Conservation (phyloP, 2,797 vertebrate genomes). For the Amblyraja radiata region DNA sequence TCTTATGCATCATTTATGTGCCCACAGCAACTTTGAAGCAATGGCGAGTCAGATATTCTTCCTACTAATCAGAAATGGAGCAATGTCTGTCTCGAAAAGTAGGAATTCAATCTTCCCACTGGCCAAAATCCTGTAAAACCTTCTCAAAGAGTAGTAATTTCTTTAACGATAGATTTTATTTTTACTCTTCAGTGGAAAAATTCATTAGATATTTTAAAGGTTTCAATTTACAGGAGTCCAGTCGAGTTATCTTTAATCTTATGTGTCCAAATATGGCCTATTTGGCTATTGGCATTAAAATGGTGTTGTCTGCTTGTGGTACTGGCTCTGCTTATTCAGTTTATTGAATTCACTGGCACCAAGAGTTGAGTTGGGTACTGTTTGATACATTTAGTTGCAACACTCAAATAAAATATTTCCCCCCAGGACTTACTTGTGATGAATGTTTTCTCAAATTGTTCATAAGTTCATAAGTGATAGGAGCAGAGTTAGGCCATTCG, state of each 20-base stretch:
- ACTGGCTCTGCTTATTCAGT: too few relatives aligned
- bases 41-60: neutral
- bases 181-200: neutral
- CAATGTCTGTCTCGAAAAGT: too few relatives aligned
- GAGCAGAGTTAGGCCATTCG: too few relatives aligned
- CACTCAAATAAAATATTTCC: too few relatives aligned
- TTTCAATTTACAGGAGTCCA: slow-evolving; percentile 6
- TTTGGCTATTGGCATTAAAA: too few relatives aligned
- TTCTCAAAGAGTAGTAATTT: neutral
- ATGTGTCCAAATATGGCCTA: neutral
- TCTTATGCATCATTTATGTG: neutral
- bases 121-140: neutral
- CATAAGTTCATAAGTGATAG: neutral
- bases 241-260: neutral
- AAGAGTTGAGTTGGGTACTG: too few relatives aligned
- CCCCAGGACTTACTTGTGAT: neutral
- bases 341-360: too few relatives aligned
- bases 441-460: neutral
- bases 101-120: neutral
- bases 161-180: slow-evolving; percentile 14
- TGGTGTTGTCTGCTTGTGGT: too few relatives aligned
- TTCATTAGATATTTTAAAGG: neutral
- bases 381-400: too few relatives aligned
- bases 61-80: neutral
- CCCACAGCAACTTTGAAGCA: neutral